Evolutionary conservation across 2,113 vertebrate genomes (phyloP), one percentile per base, ranked within the genome.

Genomic region (Trachemys scripta): DNA sequence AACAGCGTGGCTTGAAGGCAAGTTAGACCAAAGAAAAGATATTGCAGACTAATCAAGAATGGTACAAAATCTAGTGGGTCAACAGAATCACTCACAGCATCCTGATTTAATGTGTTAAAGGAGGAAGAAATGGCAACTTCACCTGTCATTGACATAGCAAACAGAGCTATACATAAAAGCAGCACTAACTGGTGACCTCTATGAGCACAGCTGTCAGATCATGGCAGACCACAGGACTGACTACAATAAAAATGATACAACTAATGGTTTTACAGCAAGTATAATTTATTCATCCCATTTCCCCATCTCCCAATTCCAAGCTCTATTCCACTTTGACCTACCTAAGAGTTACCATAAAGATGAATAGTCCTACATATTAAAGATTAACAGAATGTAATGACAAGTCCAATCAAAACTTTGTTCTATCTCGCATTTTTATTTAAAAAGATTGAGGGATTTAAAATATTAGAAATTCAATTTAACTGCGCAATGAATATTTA

Each of bases 401-500:
- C 76, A 75, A 96, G 29, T 94, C 95, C 91, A 97, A 47, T 82
- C 0, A 0, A 47, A 95, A 95, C 22, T 82, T 87, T 93, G 80
- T 42, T 96, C 69, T 75, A 83, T 69, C 65, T 92, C 45, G 85
- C 81, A 78, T 88, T 88, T 95, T 91, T 95, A 42, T 94, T 95
- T 95, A 87, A 97, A 97, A 97, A 96, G 11, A 31, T 81, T 96
- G 89, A 95, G 72, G 88, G 91, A 97, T 97, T 92, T 98, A 96
- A 96, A 97, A 96, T 94, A 97, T 54, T 97, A 97, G 96, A 97
- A 97, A 92, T 78, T 93, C 84, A 96, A 90, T 96, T 54, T 95
- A 76, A 95, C 45, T 90, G 59, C 51, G 91, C 96, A 97, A 98
- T 96, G 56, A 98, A 38, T 98, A 97, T 96, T 96, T 98, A 95